Evolutionary conservation across 2,888 invertebrate genomes (phyloP).

Genomic region (Ophion slaviceki): DNA sequence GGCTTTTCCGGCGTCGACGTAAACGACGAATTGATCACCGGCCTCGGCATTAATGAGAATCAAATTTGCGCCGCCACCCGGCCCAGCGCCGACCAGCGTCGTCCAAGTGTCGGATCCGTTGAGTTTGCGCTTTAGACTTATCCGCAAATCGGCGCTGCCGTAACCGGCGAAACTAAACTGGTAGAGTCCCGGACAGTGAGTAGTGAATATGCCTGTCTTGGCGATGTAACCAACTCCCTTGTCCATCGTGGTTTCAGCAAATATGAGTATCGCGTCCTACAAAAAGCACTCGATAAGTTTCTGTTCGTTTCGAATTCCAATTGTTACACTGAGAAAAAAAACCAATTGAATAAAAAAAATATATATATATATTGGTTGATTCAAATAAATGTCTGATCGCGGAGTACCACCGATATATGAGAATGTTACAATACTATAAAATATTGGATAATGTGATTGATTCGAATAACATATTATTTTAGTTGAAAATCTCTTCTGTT

Average conservation of each 20-base stretch:
- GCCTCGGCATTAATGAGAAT: constrained; percentile 81
- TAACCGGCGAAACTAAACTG: constrained; percentile 83
- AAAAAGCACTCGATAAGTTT: constrained; percentile 21
- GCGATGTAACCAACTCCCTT: constrained; percentile 83
- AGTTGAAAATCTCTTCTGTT: no score
- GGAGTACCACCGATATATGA: no score
- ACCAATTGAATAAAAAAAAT: no score
- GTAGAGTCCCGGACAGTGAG: constrained; percentile 84
- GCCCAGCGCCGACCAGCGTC: constrained; percentile 74
- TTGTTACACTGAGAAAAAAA: neutral
- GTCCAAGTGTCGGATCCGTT: constrained; percentile 77
- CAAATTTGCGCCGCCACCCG: constrained; percentile 81
- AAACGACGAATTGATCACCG: constrained; percentile 82
- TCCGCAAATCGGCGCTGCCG: constrained; percentile 76
- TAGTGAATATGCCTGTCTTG: constrained; percentile 83
- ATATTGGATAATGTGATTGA: no score
- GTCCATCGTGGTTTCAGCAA: constrained; percentile 80
- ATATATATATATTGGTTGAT: no score
- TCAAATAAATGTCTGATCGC: no score
- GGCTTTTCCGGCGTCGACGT: constrained; percentile 79
- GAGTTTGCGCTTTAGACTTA: constrained; percentile 79
- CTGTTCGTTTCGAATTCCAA: neutral
- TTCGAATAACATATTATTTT: no score
- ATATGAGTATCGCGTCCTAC: constrained; percentile 73
- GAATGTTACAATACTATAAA: no score